These are phyloP conservation scores for Protomyctophum bolini DNA, from an alignment of 2,113 vertebrate species.

Conservation along the genomic window DNA sequence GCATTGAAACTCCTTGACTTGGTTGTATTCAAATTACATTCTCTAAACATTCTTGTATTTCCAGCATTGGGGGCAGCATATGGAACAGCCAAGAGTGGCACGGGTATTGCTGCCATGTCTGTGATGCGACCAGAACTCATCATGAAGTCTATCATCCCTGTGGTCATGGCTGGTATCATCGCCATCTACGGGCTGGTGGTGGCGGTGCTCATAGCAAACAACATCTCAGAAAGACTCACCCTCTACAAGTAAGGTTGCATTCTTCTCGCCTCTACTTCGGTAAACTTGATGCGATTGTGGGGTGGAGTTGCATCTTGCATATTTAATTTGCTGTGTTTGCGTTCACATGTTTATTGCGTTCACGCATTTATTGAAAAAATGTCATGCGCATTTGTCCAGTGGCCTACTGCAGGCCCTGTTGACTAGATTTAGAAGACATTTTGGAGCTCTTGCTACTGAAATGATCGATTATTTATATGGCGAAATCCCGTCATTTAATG, in stretches of 20 bases:
- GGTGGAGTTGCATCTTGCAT: too few species aligned
- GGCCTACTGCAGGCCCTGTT: too few species aligned
- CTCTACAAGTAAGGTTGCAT: constrained; percentile 88
- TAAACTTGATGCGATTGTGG: too few species aligned
- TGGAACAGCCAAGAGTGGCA: constrained; percentile 97
- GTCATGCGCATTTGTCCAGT: too few species aligned
- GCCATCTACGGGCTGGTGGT: constrained; percentile 98
- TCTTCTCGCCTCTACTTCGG: too few species aligned
- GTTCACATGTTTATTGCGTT: too few species aligned
- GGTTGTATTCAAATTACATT: neutral
- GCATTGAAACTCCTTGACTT: neutral
- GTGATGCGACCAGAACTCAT: constrained; percentile 99
- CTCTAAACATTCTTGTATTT: neutral
- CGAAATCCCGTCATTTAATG: too few species aligned
- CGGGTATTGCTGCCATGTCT: constrained; percentile 98
- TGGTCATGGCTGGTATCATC: constrained; percentile 99
- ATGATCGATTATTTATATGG: too few species aligned
- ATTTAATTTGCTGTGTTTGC: too few species aligned
- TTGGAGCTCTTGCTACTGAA: too few species aligned
- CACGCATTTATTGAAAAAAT: too few species aligned
- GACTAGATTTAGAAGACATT: too few species aligned
- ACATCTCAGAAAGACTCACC: constrained; percentile 81
- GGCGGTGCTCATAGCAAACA: constrained; percentile 97
- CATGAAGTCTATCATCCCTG: constrained; percentile 99
- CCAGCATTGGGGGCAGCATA: constrained; percentile 96